Percentiles rank a stretch among this genome's conserved stretches.
These are phyloP conservation scores for Ligdia adustata DNA, from an alignment of 2,888 invertebrate species.

Conservation along the genomic window DNA sequence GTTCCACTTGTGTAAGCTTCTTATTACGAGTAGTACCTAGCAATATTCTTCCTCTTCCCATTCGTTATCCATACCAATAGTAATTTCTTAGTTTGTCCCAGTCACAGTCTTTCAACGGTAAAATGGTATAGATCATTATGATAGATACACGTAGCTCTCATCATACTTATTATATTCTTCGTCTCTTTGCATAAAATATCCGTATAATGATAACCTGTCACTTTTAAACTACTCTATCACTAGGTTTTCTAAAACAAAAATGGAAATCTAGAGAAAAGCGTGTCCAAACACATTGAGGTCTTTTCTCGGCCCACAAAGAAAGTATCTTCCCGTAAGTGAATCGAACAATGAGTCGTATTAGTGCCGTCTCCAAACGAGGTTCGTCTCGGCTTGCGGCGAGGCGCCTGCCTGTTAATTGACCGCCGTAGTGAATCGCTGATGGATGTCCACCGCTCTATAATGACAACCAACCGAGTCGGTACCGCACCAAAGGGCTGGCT, in stretches of 20 bases:
- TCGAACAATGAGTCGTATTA: slow-evolving; percentile 52
- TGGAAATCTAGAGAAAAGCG: slow-evolving; percentile 25
- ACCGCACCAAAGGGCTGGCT: slow-evolving; percentile 38
- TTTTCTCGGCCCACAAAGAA: slow-evolving; percentile 48
- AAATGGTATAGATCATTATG: too few relatives aligned
- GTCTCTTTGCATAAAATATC: too few relatives aligned
- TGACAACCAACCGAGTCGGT: slow-evolving; percentile 30
- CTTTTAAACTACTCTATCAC: too few relatives aligned
- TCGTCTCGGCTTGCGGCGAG: slow-evolving; percentile 45
- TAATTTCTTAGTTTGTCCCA: too few relatives aligned
- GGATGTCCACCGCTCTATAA: slow-evolving; percentile 57
- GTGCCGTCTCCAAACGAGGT: slow-evolving; percentile 52
- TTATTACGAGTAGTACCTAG: too few relatives aligned
- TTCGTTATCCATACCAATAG: too few relatives aligned
- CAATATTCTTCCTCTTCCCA: too few relatives aligned
- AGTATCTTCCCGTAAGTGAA: slow-evolving; percentile 41
- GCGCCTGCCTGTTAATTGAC: slow-evolving; percentile 68
- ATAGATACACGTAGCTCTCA: too few relatives aligned
- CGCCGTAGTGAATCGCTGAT: slow-evolving; percentile 72
- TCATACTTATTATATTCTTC: too few relatives aligned
- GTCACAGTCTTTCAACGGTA: too few relatives aligned
- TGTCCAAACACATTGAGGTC: slow-evolving; percentile 33
- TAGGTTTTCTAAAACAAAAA: slow-evolving; percentile 5
- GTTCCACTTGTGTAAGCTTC: too few relatives aligned
- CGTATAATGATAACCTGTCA: too few relatives aligned